Evolutionary conservation across 2,888 invertebrate genomes (phyloP).

Genomic region (Philaethria dido): DNA sequence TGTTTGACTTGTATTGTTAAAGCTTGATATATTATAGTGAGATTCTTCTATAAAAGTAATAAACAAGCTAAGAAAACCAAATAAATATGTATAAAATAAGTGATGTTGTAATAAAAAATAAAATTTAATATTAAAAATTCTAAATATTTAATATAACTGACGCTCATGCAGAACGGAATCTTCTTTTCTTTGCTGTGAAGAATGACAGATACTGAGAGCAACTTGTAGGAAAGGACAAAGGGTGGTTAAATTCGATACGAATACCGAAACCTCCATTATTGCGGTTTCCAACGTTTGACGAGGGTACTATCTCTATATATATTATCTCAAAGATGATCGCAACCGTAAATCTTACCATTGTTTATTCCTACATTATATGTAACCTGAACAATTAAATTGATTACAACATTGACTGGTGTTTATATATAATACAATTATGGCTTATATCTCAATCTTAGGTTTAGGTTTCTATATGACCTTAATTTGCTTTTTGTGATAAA

Average conservation of each 20-base stretch:
- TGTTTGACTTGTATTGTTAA: not conserved
- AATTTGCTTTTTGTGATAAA: too few species aligned
- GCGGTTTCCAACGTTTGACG: conserved; percentile 74
- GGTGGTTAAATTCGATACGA: conserved; percentile 70
- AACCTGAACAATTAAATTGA: conserved; percentile 9
- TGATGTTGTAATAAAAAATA: not conserved
- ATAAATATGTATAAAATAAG: not conserved
- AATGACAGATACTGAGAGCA: conserved; percentile 72
- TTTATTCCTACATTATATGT: conserved; percentile 25
- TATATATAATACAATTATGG: not conserved
- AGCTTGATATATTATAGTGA: not conserved
- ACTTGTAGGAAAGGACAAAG: conserved; percentile 65
- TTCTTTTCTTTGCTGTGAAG: conserved; percentile 49
- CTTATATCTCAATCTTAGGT: not conserved
- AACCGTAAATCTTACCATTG: conserved; percentile 31
- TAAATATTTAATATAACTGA: conserved; percentile 9
- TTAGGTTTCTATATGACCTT: too few species aligned
- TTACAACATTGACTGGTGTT: not conserved
- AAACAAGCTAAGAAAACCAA: not conserved
- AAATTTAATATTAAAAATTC: not conserved
- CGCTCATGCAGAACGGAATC: not conserved
- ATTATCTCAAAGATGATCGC: conserved; percentile 34
- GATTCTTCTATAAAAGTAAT: not conserved
- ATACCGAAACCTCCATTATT: conserved; percentile 73
- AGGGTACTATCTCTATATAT: conserved; percentile 56